Percentiles rank a stretch among this genome's conserved stretches.
Evolutionary conservation across 2,888 invertebrate species (phyloP).

Genomic region (Nebria brevicollis): DNA sequence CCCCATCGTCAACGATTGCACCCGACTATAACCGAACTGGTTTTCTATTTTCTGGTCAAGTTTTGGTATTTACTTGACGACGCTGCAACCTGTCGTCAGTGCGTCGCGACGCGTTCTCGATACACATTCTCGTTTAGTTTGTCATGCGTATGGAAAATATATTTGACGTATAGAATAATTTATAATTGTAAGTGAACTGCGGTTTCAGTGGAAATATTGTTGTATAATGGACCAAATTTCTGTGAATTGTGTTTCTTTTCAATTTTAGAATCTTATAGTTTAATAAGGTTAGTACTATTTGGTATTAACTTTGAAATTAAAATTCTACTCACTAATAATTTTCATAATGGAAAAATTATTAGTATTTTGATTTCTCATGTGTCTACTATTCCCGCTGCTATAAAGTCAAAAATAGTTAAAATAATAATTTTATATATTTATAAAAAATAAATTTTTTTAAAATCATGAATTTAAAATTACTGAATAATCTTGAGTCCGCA

Average conservation of each 20-base stretch:
- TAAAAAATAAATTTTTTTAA: too few species aligned
- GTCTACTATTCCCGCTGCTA: too few species aligned
- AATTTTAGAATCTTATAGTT: background rate
- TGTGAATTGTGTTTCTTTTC: background rate
- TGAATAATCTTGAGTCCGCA: too few species aligned
- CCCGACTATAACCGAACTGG: conserved; percentile 10
- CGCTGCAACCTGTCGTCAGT: conserved; percentile 31
- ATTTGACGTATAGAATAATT: background rate
- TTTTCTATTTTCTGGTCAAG: conserved; percentile 7
- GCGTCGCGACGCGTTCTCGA: conserved; percentile 19
- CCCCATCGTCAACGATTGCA: conserved; percentile 19
- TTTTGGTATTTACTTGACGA: conserved; percentile 36
- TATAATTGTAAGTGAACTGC: background rate
- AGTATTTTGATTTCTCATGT: too few species aligned
- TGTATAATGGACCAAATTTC: background rate
- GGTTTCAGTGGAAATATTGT: background rate
- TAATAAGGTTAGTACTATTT: background rate
- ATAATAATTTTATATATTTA: too few species aligned
- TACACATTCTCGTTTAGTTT: background rate
- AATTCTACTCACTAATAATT: background rate
- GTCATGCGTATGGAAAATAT: too few species aligned
- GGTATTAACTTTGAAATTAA: background rate
- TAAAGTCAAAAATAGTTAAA: too few species aligned
- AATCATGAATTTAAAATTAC: too few species aligned
- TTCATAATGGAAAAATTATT: too few species aligned